phyloP scores from a whole-genome alignment of 2,797 vertebrate species.

The Bovichtus variegatus region DNA sequence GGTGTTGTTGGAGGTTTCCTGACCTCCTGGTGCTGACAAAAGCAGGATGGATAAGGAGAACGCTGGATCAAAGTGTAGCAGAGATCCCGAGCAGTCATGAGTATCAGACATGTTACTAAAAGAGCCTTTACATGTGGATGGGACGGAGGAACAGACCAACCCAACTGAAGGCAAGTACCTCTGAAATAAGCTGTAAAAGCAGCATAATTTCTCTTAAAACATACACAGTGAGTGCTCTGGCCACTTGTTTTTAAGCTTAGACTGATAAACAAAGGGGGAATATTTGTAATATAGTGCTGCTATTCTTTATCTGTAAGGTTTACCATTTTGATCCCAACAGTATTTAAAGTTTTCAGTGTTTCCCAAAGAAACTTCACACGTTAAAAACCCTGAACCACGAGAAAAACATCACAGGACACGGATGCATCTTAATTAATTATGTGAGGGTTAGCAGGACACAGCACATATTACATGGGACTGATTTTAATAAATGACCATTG shows the following conservation, averaged over 20 bases:
- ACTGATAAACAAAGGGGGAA: rapidly evolving
- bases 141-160: constrained; percentile 20
- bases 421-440: neutral
- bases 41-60: constrained; percentile 25
- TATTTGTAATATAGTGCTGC: neutral
- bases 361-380: neutral
- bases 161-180: constrained; percentile 62
- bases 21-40: constrained; percentile 36
- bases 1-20: constrained; percentile 66
- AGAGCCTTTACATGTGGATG: constrained; percentile 34
- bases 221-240: neutral
- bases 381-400: neutral
- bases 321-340: neutral
- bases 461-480: neutral
- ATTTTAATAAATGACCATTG: neutral
- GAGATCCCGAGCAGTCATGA: constrained; percentile 53
- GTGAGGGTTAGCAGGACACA: neutral
- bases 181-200: neutral
- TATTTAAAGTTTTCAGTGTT: neutral
- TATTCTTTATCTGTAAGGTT: neutral
- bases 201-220: neutral
- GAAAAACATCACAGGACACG: neutral
- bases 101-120: constrained; percentile 64
- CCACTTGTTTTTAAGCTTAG: neutral
- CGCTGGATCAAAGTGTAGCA: neutral